Base-by-base conservation (phyloP, 2,888 invertebrate genomes). In the Achlya flavicornis region DNA sequence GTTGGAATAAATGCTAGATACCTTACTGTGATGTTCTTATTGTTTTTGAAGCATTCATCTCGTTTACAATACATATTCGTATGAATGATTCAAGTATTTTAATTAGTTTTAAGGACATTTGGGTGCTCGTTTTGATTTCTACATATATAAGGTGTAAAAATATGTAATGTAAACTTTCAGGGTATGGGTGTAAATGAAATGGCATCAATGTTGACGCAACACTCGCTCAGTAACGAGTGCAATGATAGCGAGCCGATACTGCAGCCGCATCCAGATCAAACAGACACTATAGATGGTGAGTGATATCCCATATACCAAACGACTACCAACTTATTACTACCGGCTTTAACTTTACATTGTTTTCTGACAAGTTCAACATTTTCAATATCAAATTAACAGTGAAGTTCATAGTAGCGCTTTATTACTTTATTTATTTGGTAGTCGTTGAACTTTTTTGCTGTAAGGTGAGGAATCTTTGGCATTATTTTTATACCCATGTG, bases 231-330 rank as follows among this genome's bases (percentile, higher is more conserved):
- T 79, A 95, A 95, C 77, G 95, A 95, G 72, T 93, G 95, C 77
- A 91, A 92, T 68, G 95, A 95, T 69, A 89, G 90, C 78, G 96
- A 95, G 84, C 94, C 86, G 77, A 95, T 94, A 85, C 94, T 94
- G 75, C 94, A 95, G 73, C 92, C 96, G 71, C 95, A 95, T 73
- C 95, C 96, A 58, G 96, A 96, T 88, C 95, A 95, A 83, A 95
- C 95, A 70, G 96, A 96, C 90, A 95, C 96, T 80, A 96, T 96
- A 83, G 96, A 96, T 89, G 96, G 96, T 96, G 92, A 96, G 96
- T 91, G 65, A 41, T 63, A 62, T 66, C 61, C 65, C 62, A 41
- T 53, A 66, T 66, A 63, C 58, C 19, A 65, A 63, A 70, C 64
- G 68, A 73, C 73, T 72, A 75, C 75, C 73, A 74, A 75, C 72